Evolutionary conservation across 2,888 invertebrate genomes (phyloP).

Genomic region (Ptilodon capucinus): DNA sequence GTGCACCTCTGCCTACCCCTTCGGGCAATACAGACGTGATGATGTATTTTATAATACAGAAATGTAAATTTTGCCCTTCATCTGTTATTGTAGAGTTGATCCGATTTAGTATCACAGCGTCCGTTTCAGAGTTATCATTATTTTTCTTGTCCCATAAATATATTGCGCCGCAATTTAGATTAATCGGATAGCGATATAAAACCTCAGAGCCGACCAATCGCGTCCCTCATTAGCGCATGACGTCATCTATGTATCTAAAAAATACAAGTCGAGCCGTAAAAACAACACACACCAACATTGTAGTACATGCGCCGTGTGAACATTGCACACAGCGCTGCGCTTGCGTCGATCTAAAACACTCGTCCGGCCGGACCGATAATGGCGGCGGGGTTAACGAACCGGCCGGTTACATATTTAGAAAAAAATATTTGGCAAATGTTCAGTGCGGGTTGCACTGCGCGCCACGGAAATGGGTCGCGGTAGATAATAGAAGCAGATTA

Average conservation of each 20-base stretch:
- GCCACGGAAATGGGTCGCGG: slow-evolving; percentile 30
- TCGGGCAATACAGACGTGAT: too few species aligned
- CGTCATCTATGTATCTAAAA: slow-evolving; percentile 45
- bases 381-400: slow-evolving; percentile 65
- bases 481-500: too few species aligned
- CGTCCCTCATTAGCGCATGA: slow-evolving; percentile 8
- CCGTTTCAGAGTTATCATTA: not conserved
- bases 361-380: slow-evolving; percentile 70
- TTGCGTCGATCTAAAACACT: slow-evolving; percentile 73
- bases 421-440: slow-evolving; percentile 82
- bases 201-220: not conserved
- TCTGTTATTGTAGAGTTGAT: too few species aligned
- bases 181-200: not conserved
- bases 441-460: slow-evolving; percentile 57
- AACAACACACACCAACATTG: slow-evolving; percentile 33
- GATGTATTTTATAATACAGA: too few species aligned
- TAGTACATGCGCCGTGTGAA: slow-evolving; percentile 6
- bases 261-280: slow-evolving; percentile 38
- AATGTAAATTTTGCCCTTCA: too few species aligned
- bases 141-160: not conserved
- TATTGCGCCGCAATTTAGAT: not conserved
- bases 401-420: slow-evolving; percentile 80
- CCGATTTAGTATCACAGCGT: too few species aligned
- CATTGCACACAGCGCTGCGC: slow-evolving; percentile 42
- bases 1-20: too few species aligned